Evolutionary conservation across 2,888 invertebrate species (phyloP).

Genomic region (Ochropleura leucogaster): DNA sequence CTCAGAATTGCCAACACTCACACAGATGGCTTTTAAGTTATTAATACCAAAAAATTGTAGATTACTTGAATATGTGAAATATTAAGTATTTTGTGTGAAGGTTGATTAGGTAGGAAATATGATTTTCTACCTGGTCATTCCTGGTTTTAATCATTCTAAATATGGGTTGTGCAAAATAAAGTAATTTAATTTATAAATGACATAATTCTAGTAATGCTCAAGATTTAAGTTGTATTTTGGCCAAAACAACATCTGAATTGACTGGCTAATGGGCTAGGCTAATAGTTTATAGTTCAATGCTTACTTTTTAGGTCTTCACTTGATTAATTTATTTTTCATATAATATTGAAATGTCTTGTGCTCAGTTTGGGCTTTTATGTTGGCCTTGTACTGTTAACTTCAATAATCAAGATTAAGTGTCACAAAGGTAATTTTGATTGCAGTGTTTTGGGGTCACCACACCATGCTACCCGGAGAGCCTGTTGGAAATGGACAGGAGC

Average conservation of each 20-base stretch:
- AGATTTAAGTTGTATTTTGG: neutral
- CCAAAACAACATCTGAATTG: neutral
- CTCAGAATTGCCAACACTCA: too few relatives aligned
- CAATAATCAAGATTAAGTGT: neutral
- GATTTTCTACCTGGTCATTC: too few relatives aligned
- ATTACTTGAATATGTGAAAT: too few relatives aligned
- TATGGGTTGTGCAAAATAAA: too few relatives aligned
- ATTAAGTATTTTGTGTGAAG: too few relatives aligned
- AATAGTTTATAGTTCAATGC: neutral
- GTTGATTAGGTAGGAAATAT: too few relatives aligned
- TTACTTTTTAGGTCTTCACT: too few relatives aligned
- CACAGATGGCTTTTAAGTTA: too few relatives aligned
- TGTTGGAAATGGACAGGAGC: constrained; percentile 96
- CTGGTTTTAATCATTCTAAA: too few relatives aligned
- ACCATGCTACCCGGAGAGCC: constrained; percentile 88
- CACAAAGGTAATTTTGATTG: constrained; percentile 64
- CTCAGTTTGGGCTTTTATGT: neutral
- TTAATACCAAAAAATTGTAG: too few relatives aligned
- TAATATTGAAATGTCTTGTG: neutral
- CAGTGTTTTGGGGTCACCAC: constrained; percentile 97
- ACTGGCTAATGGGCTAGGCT: too few relatives aligned
- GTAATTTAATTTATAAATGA: constrained; percentile 3
- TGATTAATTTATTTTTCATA: neutral
- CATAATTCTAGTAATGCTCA: constrained; percentile 1
- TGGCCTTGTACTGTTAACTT: neutral